Percentiles rank a stretch among this genome's conserved stretches.
Evolutionary conservation across 2,113 vertebrate genomes (phyloP).

Genomic region (Bujurquina vittata): DNA sequence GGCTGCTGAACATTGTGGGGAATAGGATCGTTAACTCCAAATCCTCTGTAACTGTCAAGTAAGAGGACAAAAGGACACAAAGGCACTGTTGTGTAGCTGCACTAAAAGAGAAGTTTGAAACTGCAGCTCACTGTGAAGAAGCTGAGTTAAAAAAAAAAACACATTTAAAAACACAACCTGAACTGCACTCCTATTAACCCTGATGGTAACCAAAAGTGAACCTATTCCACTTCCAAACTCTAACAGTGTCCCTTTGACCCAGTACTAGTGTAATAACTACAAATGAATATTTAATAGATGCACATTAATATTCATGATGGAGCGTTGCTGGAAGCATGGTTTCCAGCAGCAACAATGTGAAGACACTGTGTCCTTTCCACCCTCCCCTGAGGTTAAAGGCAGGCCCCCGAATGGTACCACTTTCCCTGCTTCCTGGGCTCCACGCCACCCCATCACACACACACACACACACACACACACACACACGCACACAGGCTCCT

Average conservation of each 20-base stretch:
- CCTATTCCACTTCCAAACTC: background rate
- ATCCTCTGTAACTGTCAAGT: slow-evolving; percentile 56
- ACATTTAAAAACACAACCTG: rapidly evolving
- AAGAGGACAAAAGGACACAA: slow-evolving; percentile 53
- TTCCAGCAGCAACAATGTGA: slow-evolving; percentile 67
- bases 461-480: too few relatives aligned
- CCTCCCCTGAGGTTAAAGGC: slow-evolving; percentile 57
- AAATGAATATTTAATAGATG: slow-evolving; percentile 38
- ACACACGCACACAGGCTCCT: background rate
- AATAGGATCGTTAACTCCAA: slow-evolving; percentile 9
- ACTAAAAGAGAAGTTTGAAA: background rate
- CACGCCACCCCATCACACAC: slow-evolving; percentile 40
- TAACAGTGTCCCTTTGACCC: slow-evolving; percentile 7
- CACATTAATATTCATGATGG: slow-evolving; percentile 72
- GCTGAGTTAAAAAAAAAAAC: background rate
- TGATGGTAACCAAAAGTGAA: background rate
- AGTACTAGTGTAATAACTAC: slow-evolving; percentile 2
- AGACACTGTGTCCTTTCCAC: slow-evolving; percentile 62
- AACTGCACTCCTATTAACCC: background rate
- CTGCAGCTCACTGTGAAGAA: background rate
- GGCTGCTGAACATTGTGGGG: background rate
- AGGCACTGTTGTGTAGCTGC: slow-evolving; percentile 41
- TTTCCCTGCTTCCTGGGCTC: slow-evolving; percentile 65
- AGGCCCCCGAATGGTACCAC: slow-evolving; percentile 66
- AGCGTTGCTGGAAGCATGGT: slow-evolving; percentile 42